These are phyloP conservation scores for Caradrina clavipalpis DNA, from an alignment of 2,888 invertebrate species.

Conservation along the genomic window DNA sequence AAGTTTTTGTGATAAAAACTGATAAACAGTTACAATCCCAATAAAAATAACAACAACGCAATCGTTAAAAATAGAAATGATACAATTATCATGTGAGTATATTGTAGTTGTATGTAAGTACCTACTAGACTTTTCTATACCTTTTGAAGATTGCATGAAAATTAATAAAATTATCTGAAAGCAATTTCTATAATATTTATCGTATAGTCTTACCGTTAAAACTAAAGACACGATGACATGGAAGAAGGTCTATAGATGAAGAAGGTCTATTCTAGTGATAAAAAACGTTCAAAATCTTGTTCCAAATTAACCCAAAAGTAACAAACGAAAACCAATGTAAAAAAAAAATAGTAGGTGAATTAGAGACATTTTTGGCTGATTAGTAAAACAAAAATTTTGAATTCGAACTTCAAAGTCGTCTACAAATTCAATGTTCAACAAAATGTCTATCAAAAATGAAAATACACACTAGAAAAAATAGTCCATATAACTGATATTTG, in stretches of 20 bases:
- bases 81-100: conserved; percentile 20
- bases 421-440: background rate
- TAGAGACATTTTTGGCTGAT: no score
- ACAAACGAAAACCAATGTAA: no score
- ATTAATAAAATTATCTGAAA: no score
- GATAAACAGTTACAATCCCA: conserved; percentile 41
- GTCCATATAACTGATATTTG: background rate
- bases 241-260: no score
- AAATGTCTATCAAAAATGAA: conserved; percentile 32
- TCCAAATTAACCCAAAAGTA: no score
- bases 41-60: conserved; percentile 48
- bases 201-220: no score
- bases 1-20: conserved; percentile 37
- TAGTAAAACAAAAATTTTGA: background rate
- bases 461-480: background rate
- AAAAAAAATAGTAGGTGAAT: no score
- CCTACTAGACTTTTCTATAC: conserved; percentile 7
- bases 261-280: no score
- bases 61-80: conserved; percentile 65
- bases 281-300: no score
- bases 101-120: background rate
- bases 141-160: background rate
- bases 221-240: no score
- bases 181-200: no score
- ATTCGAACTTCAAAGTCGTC: accelerated